These are phyloP conservation scores for Muntiacus reevesi DNA, from an alignment of 2,113 vertebrate species.

Conservation along the genomic window DNA sequence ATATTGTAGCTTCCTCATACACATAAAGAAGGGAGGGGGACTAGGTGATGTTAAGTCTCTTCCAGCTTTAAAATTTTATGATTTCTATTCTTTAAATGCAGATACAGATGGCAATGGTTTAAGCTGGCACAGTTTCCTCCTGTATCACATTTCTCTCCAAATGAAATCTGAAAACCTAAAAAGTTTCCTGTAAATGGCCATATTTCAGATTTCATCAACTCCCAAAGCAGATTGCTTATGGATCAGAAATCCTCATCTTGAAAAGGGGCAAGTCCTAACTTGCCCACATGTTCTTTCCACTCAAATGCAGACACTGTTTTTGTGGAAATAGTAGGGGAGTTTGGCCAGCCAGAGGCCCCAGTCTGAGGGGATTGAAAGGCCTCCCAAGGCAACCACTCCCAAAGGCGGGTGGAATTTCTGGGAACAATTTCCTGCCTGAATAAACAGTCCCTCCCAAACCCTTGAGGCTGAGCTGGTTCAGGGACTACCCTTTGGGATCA, in stretches of 20 bases:
- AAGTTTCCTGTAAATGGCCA: not conserved
- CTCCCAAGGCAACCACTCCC: slow-evolving; percentile 47
- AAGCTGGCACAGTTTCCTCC: not conserved
- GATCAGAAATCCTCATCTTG: slow-evolving; percentile 14
- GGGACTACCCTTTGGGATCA: not conserved
- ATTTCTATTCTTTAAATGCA: not conserved
- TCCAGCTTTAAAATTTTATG: not conserved
- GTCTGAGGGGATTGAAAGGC: not conserved
- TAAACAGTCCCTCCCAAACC: slow-evolving; percentile 9
- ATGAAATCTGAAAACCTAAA: not conserved
- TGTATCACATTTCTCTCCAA: not conserved
- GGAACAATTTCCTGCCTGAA: slow-evolving; percentile 8
- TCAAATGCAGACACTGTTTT: not conserved
- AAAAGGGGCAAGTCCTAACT: not conserved
- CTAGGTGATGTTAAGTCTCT: not conserved
- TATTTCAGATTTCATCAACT: slow-evolving; percentile 3
- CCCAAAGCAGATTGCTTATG: not conserved
- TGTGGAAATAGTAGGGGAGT: not conserved
- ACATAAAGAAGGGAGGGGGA: not conserved
- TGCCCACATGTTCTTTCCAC: not conserved
- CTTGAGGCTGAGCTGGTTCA: not conserved
- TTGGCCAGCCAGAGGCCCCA: not conserved
- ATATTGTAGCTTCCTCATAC: not conserved
- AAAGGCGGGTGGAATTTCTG: not conserved
- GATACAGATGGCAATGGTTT: not conserved